These are phyloP conservation scores for Pangasianodon hypophthalmus DNA, from an alignment of 2,113 vertebrate genomes.

Conservation along the genomic window DNA sequence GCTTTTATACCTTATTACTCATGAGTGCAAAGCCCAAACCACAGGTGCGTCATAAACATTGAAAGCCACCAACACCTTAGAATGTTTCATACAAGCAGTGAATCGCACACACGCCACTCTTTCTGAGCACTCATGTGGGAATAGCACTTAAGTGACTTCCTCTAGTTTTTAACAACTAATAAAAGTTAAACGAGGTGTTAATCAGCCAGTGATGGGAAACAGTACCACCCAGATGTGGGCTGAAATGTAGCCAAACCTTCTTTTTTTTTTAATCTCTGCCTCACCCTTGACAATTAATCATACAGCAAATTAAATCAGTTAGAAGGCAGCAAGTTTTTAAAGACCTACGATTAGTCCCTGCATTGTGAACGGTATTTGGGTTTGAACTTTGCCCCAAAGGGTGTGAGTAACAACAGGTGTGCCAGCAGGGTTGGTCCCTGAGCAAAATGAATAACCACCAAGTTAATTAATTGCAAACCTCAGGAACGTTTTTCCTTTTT, in stretches of 20 bases:
- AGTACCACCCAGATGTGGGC: slow-evolving; percentile 5
- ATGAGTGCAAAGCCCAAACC: background rate
- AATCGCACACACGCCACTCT: background rate
- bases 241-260: background rate
- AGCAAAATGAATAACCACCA: background rate
- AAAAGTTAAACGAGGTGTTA: slow-evolving; percentile 41
- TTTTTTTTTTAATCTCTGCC: background rate
- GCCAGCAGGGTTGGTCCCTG: background rate
- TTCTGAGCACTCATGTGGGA: background rate
- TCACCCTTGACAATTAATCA: background rate
- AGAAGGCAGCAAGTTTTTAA: background rate
- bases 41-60: slow-evolving; percentile 22
- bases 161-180: slow-evolving; percentile 24
- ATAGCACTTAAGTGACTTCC: slow-evolving; percentile 22
- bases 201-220: slow-evolving; percentile 36
- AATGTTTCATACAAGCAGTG: slow-evolving; percentile 3
- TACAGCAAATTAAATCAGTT: background rate
- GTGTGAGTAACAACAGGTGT: background rate
- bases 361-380: background rate
- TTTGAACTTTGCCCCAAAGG: background rate
- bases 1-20: background rate
- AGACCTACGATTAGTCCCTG: background rate
- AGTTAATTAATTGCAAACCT: background rate
- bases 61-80: background rate
- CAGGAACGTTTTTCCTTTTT: too few relatives aligned